Conservation (phyloP, 2,113 vertebrate species). For the Triplophysa dalaica region DNA sequence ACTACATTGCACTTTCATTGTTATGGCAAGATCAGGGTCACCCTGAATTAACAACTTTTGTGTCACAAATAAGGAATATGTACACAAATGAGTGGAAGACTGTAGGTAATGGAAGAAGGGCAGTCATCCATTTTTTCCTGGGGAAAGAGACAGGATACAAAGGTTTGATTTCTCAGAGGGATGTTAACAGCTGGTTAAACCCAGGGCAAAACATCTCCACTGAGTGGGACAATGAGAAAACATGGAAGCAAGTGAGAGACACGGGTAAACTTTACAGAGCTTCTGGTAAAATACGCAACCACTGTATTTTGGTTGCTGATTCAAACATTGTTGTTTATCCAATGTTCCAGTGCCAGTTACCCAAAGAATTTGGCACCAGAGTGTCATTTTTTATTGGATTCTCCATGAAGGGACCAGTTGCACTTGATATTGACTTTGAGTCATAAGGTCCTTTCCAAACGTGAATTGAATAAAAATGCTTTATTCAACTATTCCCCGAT, state of each 20-base stretch:
- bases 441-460: background rate
- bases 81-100: constrained; percentile 58
- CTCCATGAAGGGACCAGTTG: constrained; percentile 67
- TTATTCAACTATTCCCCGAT: too few relatives aligned
- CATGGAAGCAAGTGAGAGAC: constrained; percentile 60
- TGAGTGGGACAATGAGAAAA: constrained; percentile 60
- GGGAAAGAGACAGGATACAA: constrained; percentile 60
- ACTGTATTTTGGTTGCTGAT: constrained; percentile 42
- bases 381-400: constrained; percentile 70
- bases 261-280: constrained; percentile 57
- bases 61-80: constrained; percentile 60
- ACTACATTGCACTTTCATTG: constrained; percentile 64
- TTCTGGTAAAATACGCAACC: constrained; percentile 40
- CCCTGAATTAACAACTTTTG: background rate
- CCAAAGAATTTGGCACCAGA: background rate
- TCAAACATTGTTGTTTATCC: constrained; percentile 57
- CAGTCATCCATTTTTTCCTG: constrained; percentile 65
- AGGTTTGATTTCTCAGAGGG: constrained; percentile 52
- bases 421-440: constrained; percentile 58
- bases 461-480: background rate
- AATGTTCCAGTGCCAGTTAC: constrained; percentile 60
- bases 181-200: constrained; percentile 32
- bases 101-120: constrained; percentile 58
- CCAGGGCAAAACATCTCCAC: constrained; percentile 42
- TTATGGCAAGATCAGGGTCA: constrained; percentile 57